Evolutionary conservation across 2,888 invertebrate species (phyloP), one percentile per base, ranked within the genome.

Genomic region (Quadroppia sp.): DNA sequence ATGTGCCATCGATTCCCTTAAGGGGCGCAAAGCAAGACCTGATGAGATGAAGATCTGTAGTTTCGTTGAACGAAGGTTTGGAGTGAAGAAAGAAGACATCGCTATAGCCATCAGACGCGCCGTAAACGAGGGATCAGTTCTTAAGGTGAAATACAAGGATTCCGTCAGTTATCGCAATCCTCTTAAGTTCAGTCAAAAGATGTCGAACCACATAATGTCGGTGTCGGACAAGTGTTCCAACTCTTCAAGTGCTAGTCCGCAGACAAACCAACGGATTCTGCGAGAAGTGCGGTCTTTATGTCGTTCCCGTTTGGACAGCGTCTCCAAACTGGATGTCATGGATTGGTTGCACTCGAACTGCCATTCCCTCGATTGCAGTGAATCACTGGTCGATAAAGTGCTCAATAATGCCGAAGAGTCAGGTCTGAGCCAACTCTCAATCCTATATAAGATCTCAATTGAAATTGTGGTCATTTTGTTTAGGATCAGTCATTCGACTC

Each of bases 121-220:
- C 2, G 73, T 73, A 17, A 15, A 15, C 20, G 45, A 67, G n/a
- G 89, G 89, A 81, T 87, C 88, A 79, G 89, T 92, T 73, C 87
- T 89, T 77, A 90, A 90, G 86, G 92, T 92, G 40, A 90, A 91
- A 81, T 92, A 91, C 82, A 92, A 92, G 84, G 91, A 91, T 80
- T 90, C 88, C 83, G 89, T 89, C 78, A 91, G 90, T 84, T 92
- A 92, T 82, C 86, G 92, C 79, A 91, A 90, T 84, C 89, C 90
- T 69, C 88, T 89, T 71, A 90, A 82, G 78, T 82, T 81, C 79
- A 80, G 36, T 25, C n/a, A 17, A 4, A 64, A 64, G 30, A 64
- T 64, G 64, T 40, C 32, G n/a, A 64, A 64, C 36, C 64, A 64
- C n/a, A 64, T 64, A 25, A 64, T 64, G 64, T 59, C 56, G 1